phyloP scores from a whole-genome alignment of 2,797 vertebrate species.

The Tiaroga cobitis region DNA sequence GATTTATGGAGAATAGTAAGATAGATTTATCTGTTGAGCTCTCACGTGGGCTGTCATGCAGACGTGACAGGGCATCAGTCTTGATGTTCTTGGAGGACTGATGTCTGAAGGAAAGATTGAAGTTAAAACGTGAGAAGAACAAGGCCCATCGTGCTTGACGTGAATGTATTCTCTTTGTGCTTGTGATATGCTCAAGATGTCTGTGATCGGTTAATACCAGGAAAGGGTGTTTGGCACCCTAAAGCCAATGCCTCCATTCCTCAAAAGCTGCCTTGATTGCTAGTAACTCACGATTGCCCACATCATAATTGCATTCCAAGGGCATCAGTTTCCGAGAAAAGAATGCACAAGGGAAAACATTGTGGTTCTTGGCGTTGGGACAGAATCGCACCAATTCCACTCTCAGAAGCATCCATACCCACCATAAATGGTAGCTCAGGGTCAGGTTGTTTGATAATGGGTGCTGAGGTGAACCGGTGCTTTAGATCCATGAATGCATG shows the following conservation, averaged over 20 bases:
- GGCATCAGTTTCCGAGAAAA: neutral
- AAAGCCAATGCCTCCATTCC: neutral
- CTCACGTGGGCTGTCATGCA: neutral
- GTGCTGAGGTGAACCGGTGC: neutral
- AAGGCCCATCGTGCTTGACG: neutral
- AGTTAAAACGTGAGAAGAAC: neutral
- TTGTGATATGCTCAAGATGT: too few relatives aligned
- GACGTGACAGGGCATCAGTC: neutral
- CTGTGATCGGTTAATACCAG: neutral
- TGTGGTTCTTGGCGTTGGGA: neutral
- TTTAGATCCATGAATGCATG: neutral
- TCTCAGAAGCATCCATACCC: neutral
- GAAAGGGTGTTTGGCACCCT: too few relatives aligned
- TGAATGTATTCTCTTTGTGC: neutral
- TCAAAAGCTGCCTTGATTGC: too few relatives aligned
- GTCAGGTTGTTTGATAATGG: neutral
- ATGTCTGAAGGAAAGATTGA: neutral
- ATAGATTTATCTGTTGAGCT: neutral
- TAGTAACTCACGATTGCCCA: too few relatives aligned
- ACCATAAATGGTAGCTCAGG: neutral
- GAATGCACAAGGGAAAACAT: neutral
- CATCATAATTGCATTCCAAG: neutral
- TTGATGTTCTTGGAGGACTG: neutral
- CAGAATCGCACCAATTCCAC: neutral
- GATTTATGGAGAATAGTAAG: neutral